These are phyloP conservation scores for Hydrolagus colliei DNA, from an alignment of 2,797 vertebrate species.

Conservation along the genomic window DNA sequence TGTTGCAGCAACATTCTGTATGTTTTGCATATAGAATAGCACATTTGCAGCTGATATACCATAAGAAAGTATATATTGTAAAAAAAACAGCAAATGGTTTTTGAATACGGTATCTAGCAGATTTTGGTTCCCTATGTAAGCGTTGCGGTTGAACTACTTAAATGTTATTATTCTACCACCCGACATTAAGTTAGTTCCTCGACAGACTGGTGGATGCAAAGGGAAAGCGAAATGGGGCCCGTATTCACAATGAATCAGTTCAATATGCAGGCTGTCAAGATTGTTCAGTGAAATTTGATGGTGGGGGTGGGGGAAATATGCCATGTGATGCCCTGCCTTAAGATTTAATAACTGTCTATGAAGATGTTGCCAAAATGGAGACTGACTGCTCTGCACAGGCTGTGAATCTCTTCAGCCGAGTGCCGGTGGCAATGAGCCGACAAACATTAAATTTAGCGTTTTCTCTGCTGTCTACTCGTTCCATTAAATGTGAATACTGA, in stretches of 20 bases:
- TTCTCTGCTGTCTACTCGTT: neutral
- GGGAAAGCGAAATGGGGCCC: neutral
- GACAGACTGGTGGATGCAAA: neutral
- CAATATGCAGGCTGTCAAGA: neutral
- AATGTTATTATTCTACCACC: neutral
- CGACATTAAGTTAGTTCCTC: neutral
- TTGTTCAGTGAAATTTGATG: slow-evolving; percentile 1
- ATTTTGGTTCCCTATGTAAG: neutral
- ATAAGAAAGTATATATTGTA: neutral
- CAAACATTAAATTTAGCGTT: neutral
- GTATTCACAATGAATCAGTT: neutral
- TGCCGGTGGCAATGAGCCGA: neutral
- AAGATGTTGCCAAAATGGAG: neutral
- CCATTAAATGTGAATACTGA: neutral
- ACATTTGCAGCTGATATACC: neutral
- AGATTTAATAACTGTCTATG: neutral
- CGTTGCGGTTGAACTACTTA: neutral
- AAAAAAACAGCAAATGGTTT: neutral
- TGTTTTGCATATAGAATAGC: too few species aligned
- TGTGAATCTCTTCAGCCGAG: neutral
- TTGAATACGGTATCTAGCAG: too few species aligned
- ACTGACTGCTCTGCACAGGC: too few species aligned
- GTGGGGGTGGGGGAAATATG: neutral
- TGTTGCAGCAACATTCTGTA: too few species aligned
- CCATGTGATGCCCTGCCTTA: neutral